phyloP scores from a whole-genome alignment of 1,140 invertebrate species.

The Luehdorfia chinensis region DNA sequence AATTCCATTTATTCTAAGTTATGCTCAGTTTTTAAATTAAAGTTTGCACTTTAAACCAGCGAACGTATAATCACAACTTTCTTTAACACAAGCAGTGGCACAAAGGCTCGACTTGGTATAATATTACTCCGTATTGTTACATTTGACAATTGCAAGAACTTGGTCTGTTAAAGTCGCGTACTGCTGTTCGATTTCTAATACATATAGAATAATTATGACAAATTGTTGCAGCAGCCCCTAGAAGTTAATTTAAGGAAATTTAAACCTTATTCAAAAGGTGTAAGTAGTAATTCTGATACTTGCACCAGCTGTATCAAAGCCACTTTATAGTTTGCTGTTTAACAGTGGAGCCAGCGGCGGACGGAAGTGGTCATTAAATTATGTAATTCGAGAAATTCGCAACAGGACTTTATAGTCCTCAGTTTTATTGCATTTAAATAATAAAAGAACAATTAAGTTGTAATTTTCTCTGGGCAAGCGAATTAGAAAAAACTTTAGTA shows the following conservation, averaged over 20 bases:
- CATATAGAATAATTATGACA: slow-evolving; percentile 35
- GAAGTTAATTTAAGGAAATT: slow-evolving; percentile 2
- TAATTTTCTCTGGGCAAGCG: not conserved
- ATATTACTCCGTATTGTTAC: slow-evolving; percentile 50
- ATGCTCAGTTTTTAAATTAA: slow-evolving; percentile 2
- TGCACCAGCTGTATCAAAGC: not conserved
- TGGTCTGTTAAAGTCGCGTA: slow-evolving; percentile 50
- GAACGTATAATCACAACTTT: slow-evolving; percentile 26
- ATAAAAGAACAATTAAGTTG: slow-evolving; percentile 14
- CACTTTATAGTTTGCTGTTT: slow-evolving; percentile 26
- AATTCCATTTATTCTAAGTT: not conserved
- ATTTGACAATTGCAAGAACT: slow-evolving; percentile 56
- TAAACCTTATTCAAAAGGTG: slow-evolving; percentile 16
- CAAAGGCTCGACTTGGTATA: slow-evolving; percentile 43
- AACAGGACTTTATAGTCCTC: slow-evolving; percentile 31
- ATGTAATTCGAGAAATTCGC: slow-evolving; percentile 42
- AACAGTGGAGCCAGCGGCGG: slow-evolving; percentile 26
- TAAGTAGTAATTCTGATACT: slow-evolving; percentile 17
- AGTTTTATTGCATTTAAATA: slow-evolving; percentile 21
- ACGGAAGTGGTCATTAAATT: slow-evolving; percentile 51
- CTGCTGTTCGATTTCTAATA: slow-evolving; percentile 49
- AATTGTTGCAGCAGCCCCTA: slow-evolving; percentile 21
- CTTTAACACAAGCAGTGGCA: slow-evolving; percentile 31
- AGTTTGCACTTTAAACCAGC: slow-evolving; percentile 20
- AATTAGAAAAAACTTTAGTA: not conserved